Evolutionary conservation across 2,888 invertebrate species (phyloP).

Genomic region (Epistrophe grossulariae): DNA sequence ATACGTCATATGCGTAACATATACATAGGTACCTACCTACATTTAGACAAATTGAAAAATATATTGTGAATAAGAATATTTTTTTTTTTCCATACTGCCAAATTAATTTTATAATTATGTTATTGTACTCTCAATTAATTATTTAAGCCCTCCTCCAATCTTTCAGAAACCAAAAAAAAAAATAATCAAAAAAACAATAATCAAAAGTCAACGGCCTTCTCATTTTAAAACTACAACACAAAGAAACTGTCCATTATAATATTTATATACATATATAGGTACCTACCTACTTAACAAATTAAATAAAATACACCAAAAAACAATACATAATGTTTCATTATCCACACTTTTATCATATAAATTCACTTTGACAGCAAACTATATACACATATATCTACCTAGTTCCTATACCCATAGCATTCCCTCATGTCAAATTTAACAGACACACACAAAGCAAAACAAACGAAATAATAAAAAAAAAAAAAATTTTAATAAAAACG

Average conservation of each 20-base stretch:
- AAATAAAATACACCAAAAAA: constrained; percentile 25
- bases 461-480: constrained; percentile 18
- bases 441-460: constrained; percentile 33
- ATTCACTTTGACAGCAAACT: constrained; percentile 71
- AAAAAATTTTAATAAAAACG: too few relatives aligned
- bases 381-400: background rate
- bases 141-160: background rate
- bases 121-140: background rate
- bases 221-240: background rate
- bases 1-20: too few relatives aligned
- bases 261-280: background rate
- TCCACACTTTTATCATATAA: constrained; percentile 59
- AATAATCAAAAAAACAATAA: background rate
- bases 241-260: constrained; percentile 22
- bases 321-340: background rate
- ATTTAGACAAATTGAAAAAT: too few relatives aligned
- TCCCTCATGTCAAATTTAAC: constrained; percentile 62
- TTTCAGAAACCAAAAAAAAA: background rate
- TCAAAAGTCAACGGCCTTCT: constrained; percentile 31
- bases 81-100: too few relatives aligned
- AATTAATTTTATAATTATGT: background rate
- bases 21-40: too few relatives aligned
- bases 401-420: background rate
- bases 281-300: constrained; percentile 7
- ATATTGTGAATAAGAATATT: too few relatives aligned